Base-by-base conservation (phyloP, 2,797 vertebrate species). In the Ispidina lecontei region DNA sequence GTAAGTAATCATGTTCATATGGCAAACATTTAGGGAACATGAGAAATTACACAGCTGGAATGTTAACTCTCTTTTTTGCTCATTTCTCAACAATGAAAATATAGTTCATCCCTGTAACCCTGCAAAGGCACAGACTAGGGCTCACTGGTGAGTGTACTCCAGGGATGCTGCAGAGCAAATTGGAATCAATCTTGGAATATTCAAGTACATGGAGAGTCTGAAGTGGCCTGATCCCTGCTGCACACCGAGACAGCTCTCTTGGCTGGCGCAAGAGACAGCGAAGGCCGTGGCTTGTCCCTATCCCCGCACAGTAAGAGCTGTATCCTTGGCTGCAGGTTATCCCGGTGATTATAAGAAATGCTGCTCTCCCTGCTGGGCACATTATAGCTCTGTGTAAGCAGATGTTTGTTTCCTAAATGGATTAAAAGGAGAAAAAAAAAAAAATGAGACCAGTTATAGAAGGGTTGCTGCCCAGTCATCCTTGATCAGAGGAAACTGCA, bases 401-500 rank as follows among this genome's bases (percentile, higher is more conserved):
- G 43, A 22, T 52, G 28, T 74, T 87, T 83, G 10, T 60, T 87
- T 85, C 29, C 8, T 56, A 71, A 74, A 58, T 37, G 9, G 64
- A 77, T 91, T 92, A 80, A 80, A 64, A 39, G 28, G 17, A 89
- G 60, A 70, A 62, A 47, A 86, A 59, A 77, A 60, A 46, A 14
- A 39, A 39, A 60, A 46, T 8, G 10, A 31, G 11, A 51, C 26
- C 25, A 37, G 0, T 70, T 89, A 56, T 65, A 41, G 33, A 69
- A 64, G 87, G 64, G 68, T 52, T 56, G 17, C 46, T 74, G 18
- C 70, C 25, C 41, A 44, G 60, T 67, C 29, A 37, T 52, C 31
- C 59, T 65, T 64, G 4, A 9, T 83, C 26, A 20, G 62, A 43
- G 18, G 28, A 13, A n/a, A n/a, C n/a, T n/a, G 33, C 37, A 82